Conservation (phyloP, 2,888 invertebrate genomes). For the Sympetrum striolatum region DNA sequence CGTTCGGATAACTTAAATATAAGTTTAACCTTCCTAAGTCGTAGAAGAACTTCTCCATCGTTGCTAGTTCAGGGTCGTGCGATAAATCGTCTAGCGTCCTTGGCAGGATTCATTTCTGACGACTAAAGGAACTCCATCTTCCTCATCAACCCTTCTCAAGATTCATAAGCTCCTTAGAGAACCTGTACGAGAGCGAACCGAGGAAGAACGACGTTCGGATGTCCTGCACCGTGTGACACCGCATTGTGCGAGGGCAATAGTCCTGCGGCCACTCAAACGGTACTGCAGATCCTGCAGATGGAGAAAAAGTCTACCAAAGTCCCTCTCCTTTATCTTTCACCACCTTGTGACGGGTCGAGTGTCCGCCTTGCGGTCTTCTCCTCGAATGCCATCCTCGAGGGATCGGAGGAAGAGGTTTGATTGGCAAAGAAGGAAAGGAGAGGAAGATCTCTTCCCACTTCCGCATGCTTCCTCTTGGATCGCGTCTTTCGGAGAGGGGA, state of each 20-base stretch:
- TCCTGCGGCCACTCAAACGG: background rate
- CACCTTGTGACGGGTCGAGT: background rate
- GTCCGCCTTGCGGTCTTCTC: background rate
- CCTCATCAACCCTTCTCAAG: background rate
- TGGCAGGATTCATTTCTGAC: background rate
- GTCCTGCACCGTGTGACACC: background rate
- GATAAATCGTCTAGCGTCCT: background rate
- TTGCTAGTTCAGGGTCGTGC: too few relatives aligned
- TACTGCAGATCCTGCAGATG: background rate
- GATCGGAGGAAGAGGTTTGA: background rate
- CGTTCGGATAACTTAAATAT: too few relatives aligned
- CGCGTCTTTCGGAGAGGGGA: background rate
- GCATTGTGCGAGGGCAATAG: background rate
- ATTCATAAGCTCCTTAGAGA: background rate
- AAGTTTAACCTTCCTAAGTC: too few relatives aligned
- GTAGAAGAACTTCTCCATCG: too few relatives aligned
- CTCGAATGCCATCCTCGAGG: background rate
- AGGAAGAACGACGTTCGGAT: background rate
- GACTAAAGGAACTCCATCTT: background rate
- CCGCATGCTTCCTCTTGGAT: slow-evolving; percentile 6
- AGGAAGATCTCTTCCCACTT: background rate
- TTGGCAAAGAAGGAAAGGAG: background rate
- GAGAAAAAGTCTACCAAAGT: background rate
- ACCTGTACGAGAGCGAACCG: background rate
- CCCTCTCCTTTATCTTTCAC: background rate